Conservation (phyloP, 1,140 invertebrate genomes). For the Mercenaria mercenaria region DNA sequence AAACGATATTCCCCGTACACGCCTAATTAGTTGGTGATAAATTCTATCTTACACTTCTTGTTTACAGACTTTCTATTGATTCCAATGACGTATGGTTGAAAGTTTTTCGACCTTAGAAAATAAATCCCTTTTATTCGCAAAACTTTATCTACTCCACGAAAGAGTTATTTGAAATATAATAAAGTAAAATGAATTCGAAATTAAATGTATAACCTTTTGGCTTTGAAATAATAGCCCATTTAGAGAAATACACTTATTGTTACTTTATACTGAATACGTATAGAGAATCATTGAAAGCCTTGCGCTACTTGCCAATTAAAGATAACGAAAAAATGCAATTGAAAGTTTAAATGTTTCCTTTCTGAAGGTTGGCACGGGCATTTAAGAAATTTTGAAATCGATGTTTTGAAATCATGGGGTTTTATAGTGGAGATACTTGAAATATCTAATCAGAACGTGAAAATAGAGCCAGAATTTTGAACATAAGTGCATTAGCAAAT, state of each 20-base stretch:
- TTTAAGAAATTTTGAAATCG: not conserved
- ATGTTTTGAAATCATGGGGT: not conserved
- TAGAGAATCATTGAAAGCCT: not conserved
- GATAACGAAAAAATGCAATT: not conserved
- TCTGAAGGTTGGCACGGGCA: not conserved
- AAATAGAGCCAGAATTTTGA: not conserved
- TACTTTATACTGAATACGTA: not conserved
- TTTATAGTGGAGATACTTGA: conserved; percentile 1
- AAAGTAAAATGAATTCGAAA: not conserved
- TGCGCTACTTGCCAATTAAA: not conserved
- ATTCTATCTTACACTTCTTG: not conserved
- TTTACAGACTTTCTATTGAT: not conserved
- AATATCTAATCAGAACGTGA: not conserved
- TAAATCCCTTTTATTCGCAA: not conserved
- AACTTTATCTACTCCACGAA: not conserved
- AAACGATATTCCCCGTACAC: too few relatives aligned
- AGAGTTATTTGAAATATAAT: conserved; percentile 7
- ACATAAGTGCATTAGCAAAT: conserved; percentile 1
- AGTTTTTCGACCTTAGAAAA: not conserved
- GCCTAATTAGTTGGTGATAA: not conserved
- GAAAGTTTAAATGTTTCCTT: not conserved
- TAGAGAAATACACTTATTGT: not conserved
- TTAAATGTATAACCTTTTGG: not conserved
- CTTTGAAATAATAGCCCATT: not conserved
- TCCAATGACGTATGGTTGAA: not conserved